phyloP scores from a whole-genome alignment of 2,888 invertebrate species.

The Syrphus vitripennis region DNA sequence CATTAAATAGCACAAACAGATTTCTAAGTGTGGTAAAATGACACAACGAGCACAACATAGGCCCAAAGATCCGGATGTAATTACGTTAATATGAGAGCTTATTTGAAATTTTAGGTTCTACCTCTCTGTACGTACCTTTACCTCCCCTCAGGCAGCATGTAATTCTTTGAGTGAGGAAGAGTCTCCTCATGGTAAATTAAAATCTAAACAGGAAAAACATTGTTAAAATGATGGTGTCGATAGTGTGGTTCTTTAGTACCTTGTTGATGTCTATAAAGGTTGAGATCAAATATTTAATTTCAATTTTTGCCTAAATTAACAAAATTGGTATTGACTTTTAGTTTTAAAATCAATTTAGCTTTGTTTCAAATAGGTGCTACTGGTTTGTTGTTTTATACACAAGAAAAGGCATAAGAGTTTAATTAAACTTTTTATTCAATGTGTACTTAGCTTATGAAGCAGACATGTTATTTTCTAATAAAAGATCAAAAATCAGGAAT shows the following conservation, averaged over 20 bases:
- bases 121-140: no score
- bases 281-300: slow-evolving; percentile 6
- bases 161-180: neutral
- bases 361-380: neutral
- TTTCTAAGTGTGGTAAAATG: slow-evolving; percentile 29
- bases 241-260: neutral
- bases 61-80: slow-evolving; percentile 55
- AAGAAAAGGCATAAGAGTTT: no score
- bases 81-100: slow-evolving; percentile 49
- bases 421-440: no score
- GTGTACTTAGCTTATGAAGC: no score
- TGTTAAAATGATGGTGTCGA: slow-evolving; percentile 22
- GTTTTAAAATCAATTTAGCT: slow-evolving; percentile 6
- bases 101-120: slow-evolving; percentile 17
- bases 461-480: no score
- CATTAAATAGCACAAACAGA: slow-evolving; percentile 37
- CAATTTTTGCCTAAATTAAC: neutral
- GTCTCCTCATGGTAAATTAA: slow-evolving; percentile 6
- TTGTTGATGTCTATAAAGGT: slow-evolving; percentile 6
- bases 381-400: no score
- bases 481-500: no score
- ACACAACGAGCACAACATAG: neutral
- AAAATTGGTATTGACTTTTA: neutral
- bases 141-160: neutral
- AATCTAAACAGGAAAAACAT: slow-evolving; percentile 45